These are phyloP conservation scores for Alosa sapidissima DNA, from an alignment of 2,797 vertebrate genomes.

Conservation along the genomic window DNA sequence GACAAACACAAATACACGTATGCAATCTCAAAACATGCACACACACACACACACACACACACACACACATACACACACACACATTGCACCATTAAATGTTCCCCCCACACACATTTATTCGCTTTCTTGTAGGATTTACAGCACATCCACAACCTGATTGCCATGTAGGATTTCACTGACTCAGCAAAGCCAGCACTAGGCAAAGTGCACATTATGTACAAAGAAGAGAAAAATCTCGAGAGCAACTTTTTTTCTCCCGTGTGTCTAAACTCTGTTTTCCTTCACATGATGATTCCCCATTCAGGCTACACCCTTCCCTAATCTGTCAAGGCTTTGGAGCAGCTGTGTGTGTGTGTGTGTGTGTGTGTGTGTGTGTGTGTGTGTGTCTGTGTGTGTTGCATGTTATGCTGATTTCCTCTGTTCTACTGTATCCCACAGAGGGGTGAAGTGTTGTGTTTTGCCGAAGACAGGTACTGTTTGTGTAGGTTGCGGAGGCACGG, in stretches of 20 bases:
- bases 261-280: too few relatives aligned
- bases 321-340: neutral
- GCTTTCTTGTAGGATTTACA: neutral
- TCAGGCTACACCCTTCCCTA: neutral
- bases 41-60: neutral
- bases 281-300: too few relatives aligned
- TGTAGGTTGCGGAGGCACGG: neutral
- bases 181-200: neutral
- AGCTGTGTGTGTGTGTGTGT: neutral
- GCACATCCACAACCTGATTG: neutral
- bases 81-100: too few relatives aligned
- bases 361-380: neutral
- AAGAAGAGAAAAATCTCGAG: neutral
- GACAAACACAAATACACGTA: too few relatives aligned
- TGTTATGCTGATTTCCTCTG: neutral
- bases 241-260: too few relatives aligned
- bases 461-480: neutral
- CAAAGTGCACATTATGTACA: neutral
- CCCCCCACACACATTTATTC: neutral
- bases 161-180: neutral
- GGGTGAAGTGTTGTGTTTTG: neutral
- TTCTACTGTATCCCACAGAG: neutral
- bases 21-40: neutral
- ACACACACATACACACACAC: constrained; percentile 24
- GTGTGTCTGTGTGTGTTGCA: neutral